Conservation (phyloP, 1,140 invertebrate genomes). For the Armadillidium nasatum region DNA sequence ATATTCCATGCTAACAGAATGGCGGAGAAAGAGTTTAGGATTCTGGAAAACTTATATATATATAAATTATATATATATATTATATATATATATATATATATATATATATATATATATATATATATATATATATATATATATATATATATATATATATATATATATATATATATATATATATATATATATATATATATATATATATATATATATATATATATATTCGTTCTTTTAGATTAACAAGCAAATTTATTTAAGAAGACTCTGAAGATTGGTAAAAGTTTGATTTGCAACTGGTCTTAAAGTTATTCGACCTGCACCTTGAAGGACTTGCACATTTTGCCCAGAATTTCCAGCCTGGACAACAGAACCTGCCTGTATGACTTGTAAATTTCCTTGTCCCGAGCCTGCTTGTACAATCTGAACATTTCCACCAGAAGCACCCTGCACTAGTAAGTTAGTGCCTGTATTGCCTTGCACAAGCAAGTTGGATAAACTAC, state of each 20-base stretch:
- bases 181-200: too few species aligned
- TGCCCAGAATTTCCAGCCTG: background rate
- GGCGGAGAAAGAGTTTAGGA: too few species aligned
- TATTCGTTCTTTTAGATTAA: too few species aligned
- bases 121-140: too few species aligned
- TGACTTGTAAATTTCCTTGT: background rate
- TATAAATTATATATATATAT: too few species aligned
- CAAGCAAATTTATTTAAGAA: slow-evolving; percentile 34
- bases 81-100: too few species aligned
- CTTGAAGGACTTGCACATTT: slow-evolving; percentile 36
- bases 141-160: too few species aligned
- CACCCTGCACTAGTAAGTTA: background rate
- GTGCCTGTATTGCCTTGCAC: background rate
- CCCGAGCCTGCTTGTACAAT: background rate
- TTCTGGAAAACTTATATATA: too few species aligned
- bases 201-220: too few species aligned
- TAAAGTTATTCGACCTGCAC: slow-evolving; percentile 36
- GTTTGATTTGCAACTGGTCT: slow-evolving; percentile 36
- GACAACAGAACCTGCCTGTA: background rate
- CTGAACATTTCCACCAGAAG: background rate
- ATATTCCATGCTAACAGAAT: too few species aligned
- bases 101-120: too few species aligned
- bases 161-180: too few species aligned
- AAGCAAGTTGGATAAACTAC: background rate
- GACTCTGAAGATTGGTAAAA: slow-evolving; percentile 42